Conservation (phyloP, 2,888 invertebrate species). For the Masnerella sp. region DNA sequence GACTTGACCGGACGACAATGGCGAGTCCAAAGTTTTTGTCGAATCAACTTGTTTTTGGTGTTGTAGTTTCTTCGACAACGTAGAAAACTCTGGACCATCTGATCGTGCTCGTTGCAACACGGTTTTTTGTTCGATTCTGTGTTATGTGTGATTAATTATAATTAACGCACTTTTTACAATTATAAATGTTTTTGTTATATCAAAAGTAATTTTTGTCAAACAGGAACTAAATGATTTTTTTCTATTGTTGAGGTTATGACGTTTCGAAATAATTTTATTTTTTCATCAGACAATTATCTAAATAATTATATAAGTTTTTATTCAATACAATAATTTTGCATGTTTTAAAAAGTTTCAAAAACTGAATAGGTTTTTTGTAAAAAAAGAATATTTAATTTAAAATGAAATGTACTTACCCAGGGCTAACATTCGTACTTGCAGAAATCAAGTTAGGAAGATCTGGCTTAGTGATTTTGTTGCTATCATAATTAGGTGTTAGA, state of each 20-base stretch:
- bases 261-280: no score
- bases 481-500: slow-evolving; percentile 12
- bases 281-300: no score
- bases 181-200: no score
- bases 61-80: slow-evolving; percentile 70
- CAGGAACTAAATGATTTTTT: no score
- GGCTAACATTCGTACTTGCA: slow-evolving; percentile 38
- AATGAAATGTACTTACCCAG: slow-evolving; percentile 44
- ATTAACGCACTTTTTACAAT: no score
- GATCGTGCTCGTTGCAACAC: slow-evolving; percentile 44
- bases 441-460: slow-evolving; percentile 47
- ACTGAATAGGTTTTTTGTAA: not conserved
- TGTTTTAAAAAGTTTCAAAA: no score
- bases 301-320: no score
- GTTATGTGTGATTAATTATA: no score
- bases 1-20: slow-evolving; percentile 70
- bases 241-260: no score
- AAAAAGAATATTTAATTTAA: not conserved
- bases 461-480: slow-evolving; percentile 42
- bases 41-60: slow-evolving; percentile 71
- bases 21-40: slow-evolving; percentile 68
- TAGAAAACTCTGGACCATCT: slow-evolving; percentile 48
- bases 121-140: slow-evolving; percentile 37
- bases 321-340: no score
- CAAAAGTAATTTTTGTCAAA: no score